Evolutionary conservation across 2,113 vertebrate species (phyloP).

Genomic region (Pongo abelii): DNA sequence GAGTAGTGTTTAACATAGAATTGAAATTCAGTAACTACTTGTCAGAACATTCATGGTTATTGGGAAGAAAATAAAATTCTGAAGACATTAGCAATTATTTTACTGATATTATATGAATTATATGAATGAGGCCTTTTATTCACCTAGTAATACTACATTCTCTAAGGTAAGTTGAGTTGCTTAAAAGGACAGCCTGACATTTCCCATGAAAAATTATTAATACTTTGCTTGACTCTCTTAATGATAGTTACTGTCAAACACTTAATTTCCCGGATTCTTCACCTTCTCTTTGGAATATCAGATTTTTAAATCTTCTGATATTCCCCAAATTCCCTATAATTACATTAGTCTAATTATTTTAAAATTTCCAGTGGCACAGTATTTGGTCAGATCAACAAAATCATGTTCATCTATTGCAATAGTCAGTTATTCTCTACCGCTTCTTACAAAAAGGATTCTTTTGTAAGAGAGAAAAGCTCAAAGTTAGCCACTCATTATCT

Average conservation of each 20-base stretch:
- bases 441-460: background rate
- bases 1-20: background rate
- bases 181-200: background rate
- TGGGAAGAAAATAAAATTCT: conserved; percentile 9
- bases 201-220: background rate
- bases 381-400: background rate
- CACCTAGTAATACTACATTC: background rate
- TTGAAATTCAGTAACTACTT: background rate
- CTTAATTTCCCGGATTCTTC: background rate
- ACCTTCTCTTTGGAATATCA: background rate
- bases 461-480: background rate
- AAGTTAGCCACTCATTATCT: background rate
- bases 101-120: background rate
- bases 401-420: background rate
- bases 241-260: background rate
- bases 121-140: background rate
- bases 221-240: background rate
- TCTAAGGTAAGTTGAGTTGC: background rate
- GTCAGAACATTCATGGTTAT: background rate
- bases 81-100: background rate
- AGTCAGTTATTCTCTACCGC: background rate
- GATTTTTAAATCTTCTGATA: background rate
- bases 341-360: background rate
- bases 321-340: background rate
- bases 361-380: background rate